Evolutionary conservation across 2,113 vertebrate species (phyloP), one percentile per base, ranked within the genome.

Genomic region (Pyrgilauda ruficollis): DNA sequence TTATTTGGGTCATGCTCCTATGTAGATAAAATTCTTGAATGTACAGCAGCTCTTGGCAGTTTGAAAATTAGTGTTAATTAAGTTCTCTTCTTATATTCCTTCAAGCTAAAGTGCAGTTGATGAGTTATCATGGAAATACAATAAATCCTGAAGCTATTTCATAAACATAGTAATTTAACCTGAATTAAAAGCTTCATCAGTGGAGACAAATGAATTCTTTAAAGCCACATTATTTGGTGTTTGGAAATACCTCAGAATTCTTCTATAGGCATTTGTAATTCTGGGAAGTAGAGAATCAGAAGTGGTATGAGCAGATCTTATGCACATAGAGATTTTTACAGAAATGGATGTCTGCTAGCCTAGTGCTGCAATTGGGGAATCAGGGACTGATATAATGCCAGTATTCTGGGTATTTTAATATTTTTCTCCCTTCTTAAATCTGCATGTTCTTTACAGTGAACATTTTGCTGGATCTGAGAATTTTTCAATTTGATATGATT

Each of bases 31-130:
- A 66, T 78, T 39, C 27, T 80, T 75, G 55, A 95, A 94, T 59
- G 22, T 94, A 76, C 35, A 72, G 66, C 47, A 56, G 66, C 88
- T 90, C 81, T 95, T 95, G 91, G 89, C 87, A 82, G 70, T 89
- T 96, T 85, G 87, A 83, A 97, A 97, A 94, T 95, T 89, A 96
- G 94, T 95, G 91, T 96, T 97, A 97, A 98, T 97, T 97, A 97
- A 97, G 89, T 96, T 96, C 95, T 97, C 66, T 96, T 61, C 79
- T 97, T 91, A 95, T 89, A 95, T 95, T 97, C 90, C 93, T 97
- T 69, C 53, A 94, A 97, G 93, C 91, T 95, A 92, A 96, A 95
- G 30, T 64, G 53, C 53, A 91, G 82, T 91, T 96, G 97, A 97
- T 96, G 95, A 96, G 68, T 96, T 97, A 88, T 84, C 70, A 44